A percentile compares a stretch with the other conserved stretches of the same genome.
Conservation (phyloP, 2,113 vertebrate genomes). For the Zonotrichia leucophrys region DNA sequence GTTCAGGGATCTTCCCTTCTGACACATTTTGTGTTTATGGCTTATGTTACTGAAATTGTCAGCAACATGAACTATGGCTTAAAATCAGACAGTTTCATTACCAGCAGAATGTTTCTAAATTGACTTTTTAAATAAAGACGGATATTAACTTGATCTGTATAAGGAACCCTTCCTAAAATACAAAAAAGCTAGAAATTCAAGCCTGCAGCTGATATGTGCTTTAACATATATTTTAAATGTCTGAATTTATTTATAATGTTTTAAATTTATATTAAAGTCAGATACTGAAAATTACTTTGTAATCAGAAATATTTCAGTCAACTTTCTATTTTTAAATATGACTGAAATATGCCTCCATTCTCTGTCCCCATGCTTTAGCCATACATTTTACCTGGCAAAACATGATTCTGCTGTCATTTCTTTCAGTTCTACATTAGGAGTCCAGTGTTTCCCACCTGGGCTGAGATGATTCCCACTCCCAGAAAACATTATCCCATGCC, state of each 20-base stretch:
- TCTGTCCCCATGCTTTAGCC: not conserved
- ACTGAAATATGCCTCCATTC: not conserved
- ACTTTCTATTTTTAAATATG: not conserved
- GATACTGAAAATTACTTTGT: not conserved
- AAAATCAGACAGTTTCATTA: not conserved
- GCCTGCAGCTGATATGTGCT: not conserved
- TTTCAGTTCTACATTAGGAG: not conserved
- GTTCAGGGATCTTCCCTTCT: not conserved
- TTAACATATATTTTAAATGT: not conserved
- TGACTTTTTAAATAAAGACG: not conserved
- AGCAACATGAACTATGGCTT: fast-evolving
- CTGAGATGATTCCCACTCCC: not conserved
- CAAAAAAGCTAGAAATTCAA: not conserved
- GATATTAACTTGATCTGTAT: not conserved
- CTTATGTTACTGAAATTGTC: not conserved
- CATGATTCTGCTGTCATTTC: not conserved
- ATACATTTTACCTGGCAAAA: not conserved
- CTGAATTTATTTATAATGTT: not conserved
- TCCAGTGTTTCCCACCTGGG: not conserved
- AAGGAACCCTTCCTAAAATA: not conserved
- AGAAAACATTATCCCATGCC: not conserved
- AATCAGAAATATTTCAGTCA: not conserved
- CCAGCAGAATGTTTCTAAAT: not conserved
- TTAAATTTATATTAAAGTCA: not conserved
- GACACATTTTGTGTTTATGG: not conserved